Conservation (phyloP, 2,888 invertebrate species). For the Alsophila aescularia region DNA sequence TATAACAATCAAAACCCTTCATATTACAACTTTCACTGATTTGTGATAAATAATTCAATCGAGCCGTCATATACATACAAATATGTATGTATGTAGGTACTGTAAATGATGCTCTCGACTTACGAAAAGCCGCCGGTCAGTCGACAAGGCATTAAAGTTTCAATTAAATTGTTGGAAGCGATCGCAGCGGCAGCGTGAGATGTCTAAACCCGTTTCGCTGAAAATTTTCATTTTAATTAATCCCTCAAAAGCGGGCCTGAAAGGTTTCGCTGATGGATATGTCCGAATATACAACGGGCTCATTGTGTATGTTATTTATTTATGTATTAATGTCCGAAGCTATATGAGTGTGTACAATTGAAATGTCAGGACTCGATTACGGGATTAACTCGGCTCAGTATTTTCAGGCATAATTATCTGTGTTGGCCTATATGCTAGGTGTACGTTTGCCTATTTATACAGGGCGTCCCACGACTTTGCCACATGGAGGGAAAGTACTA, state of each 20-base stretch:
- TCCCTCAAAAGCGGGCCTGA: constrained; percentile 16
- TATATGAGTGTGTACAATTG: constrained; percentile 2
- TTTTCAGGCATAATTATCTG: too few species aligned
- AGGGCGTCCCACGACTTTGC: too few species aligned
- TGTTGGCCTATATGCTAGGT: too few species aligned
- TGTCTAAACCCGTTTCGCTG: constrained; percentile 4
- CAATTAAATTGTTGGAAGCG: constrained; percentile 29
- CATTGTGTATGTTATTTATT: constrained; percentile 19
- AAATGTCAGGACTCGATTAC: not conserved
- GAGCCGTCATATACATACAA: too few species aligned
- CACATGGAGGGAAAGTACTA: too few species aligned
- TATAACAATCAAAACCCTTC: too few species aligned
- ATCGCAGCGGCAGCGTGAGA: constrained; percentile 10
- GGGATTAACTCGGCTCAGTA: too few species aligned
- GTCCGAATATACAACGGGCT: constrained; percentile 12
- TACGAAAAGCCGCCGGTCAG: constrained; percentile 21
- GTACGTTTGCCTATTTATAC: too few species aligned
- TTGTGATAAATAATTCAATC: too few species aligned
- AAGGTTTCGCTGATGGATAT: constrained; percentile 23
- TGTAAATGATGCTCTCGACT: not conserved
- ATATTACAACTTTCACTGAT: too few species aligned
- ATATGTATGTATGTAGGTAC: too few species aligned
- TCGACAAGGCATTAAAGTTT: constrained; percentile 21
- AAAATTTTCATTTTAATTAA: constrained; percentile 30
- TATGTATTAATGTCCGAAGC: not conserved